Base-by-base conservation (phyloP, 2,797 vertebrate genomes). In the Remorina albescens region DNA sequence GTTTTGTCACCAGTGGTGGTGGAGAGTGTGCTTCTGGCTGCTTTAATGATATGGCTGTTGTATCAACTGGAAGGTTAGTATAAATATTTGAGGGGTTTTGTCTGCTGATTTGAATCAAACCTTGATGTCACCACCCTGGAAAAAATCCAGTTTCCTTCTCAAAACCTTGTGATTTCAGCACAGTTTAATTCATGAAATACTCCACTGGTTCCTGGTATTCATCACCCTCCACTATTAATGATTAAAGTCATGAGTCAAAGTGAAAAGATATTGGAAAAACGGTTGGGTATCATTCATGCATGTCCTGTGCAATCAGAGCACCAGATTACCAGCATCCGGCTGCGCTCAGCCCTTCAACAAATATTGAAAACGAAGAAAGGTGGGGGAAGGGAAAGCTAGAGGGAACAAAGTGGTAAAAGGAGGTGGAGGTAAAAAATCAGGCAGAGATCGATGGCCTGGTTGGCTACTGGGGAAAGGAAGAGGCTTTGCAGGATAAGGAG, bases 141-240 rank as follows among this genome's bases (percentile, higher is more conserved):
- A 68, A 66, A 74, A 44, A 50, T 42, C 44, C 67, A 64, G 67
- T 73, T 72, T n/a, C 63, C n/a, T n/a, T 51, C 36, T 41, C 2
- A 62, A 74, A 70, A 26, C 54, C 10, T 21, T 55, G 62, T 63
- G 30, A 57, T 71, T 67, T 32, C 23, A n/a, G 53, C n/a, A 47
- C 12, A 13, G 19, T 21, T 30, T 25, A 83, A 82, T 90, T 74
- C 68, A 80, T 64, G 56, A 86, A 85, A 87, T 68, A 41, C 75
- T 82, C 61, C 75, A 47, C 80, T 66, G 59, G 78, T 86, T 55
- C 34, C 80, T 83, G 82, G 80, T 86, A 88, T 89, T 91, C 81
- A 92, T 88, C 85, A 79, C 58, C 80, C 73, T 75, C 85, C 85
- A 92, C 90, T 89, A 91, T 77, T 60, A 71, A 85, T 80, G 88